A percentile compares a stretch with the other conserved stretches of the same genome.
phyloP scores from a whole-genome alignment of 2,888 invertebrate genomes.

The Bombylius major region DNA sequence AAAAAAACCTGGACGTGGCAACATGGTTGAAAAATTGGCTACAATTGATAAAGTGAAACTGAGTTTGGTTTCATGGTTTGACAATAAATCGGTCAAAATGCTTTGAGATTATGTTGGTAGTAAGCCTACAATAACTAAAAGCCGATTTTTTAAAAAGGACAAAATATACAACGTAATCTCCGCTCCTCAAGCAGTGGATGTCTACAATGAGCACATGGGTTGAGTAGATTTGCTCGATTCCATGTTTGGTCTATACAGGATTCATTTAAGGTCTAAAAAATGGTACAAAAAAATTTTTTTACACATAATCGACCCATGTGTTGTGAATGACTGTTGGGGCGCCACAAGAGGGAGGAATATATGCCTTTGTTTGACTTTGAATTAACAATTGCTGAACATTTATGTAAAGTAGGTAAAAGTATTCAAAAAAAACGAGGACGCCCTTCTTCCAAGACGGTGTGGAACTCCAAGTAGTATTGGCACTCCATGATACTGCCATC shows the following conservation, averaged over 20 bases:
- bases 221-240: constrained; percentile 1
- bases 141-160: constrained; percentile 8
- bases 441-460: too few relatives aligned
- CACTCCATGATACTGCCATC: too few relatives aligned
- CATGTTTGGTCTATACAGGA: constrained; percentile 10
- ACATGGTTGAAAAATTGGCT: constrained; percentile 8
- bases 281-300: constrained; percentile 3
- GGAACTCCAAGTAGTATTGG: too few relatives aligned
- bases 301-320: not conserved
- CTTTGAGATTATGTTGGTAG: constrained; percentile 11
- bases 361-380: constrained; percentile 4
- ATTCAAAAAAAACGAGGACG: constrained; percentile 2
- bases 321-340: constrained; percentile 6
- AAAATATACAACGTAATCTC: constrained; percentile 11
- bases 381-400: constrained; percentile 3
- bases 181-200: constrained; percentile 7
- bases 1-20: constrained; percentile 9
- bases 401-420: constrained; percentile 2
- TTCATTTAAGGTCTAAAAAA: constrained; percentile 4
- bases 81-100: constrained; percentile 12
- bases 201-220: not conserved
- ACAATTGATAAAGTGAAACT: constrained; percentile 9
- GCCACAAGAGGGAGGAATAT: constrained; percentile 1
- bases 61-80: constrained; percentile 12
- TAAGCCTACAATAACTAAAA: constrained; percentile 6